These are phyloP conservation scores for Pycnonotus jocosus DNA, from an alignment of 2,113 vertebrate species.

Conservation along the genomic window DNA sequence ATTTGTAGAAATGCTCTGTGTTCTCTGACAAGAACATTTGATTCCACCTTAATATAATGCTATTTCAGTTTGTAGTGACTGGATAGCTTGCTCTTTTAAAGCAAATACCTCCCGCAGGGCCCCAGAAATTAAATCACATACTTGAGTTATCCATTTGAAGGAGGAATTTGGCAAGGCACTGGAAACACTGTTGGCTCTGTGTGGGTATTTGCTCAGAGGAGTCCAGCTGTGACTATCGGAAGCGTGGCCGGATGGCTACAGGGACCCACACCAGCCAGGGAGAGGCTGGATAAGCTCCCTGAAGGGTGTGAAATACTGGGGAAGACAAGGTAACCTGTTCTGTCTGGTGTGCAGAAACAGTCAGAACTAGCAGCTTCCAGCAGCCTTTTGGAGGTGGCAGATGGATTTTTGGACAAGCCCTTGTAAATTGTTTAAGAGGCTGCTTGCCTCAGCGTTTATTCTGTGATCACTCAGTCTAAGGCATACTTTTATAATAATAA, in stretches of 20 bases:
- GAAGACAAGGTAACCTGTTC: neutral
- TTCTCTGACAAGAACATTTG: neutral
- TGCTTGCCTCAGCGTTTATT: neutral
- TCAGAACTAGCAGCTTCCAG: neutral
- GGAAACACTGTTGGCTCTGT: neutral
- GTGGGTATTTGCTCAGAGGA: neutral
- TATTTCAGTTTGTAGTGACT: neutral
- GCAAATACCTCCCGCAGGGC: neutral
- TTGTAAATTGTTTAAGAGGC: neutral
- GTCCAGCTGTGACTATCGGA: neutral
- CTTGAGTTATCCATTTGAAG: neutral
- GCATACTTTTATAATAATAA: neutral
- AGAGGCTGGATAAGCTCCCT: neutral
- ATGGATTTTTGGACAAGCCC: neutral
- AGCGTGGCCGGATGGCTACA: neutral
- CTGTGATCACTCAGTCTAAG: neutral
- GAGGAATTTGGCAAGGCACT: constrained; percentile 10
- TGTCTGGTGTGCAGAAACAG: neutral
- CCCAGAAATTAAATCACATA: neutral
- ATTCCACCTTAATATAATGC: neutral
- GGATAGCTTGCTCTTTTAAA: neutral
- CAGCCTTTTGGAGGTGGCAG: neutral
- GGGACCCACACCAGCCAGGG: neutral
- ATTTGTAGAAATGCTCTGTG: neutral
- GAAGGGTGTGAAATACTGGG: neutral